Conservation (phyloP, 2,797 vertebrate species). For the Sarcophilus harrisii region DNA sequence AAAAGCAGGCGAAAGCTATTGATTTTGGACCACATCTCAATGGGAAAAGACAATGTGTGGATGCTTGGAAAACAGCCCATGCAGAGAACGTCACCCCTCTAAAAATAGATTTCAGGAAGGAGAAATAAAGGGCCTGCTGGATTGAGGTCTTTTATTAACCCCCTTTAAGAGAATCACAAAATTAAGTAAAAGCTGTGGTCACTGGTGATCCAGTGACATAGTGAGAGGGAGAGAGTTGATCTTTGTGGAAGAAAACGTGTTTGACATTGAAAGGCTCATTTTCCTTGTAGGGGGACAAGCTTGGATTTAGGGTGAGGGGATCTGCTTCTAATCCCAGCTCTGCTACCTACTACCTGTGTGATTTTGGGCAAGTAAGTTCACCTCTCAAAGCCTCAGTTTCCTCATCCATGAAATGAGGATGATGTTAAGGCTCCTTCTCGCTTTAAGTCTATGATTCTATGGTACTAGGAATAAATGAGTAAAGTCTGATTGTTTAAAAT, state of each 20-base stretch:
- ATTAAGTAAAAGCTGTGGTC: not conserved
- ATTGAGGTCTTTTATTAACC: slow-evolving; percentile 38
- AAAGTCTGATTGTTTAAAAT: not conserved
- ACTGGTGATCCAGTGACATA: not conserved
- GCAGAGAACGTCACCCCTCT: not conserved
- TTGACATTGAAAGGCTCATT: not conserved
- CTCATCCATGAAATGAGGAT: not conserved
- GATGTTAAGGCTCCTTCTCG: not conserved
- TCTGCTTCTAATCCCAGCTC: not conserved
- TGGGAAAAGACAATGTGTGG: slow-evolving; percentile 16
- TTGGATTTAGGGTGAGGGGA: not conserved
- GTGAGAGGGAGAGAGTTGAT: not conserved
- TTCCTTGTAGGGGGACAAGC: not conserved
- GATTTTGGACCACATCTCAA: slow-evolving; percentile 58
- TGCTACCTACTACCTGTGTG: not conserved
- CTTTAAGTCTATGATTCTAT: not conserved
- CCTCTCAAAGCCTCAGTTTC: not conserved
- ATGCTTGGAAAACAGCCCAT: not conserved
- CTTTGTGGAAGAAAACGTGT: not conserved
- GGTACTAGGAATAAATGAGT: not conserved
- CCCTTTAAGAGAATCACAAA: not conserved
- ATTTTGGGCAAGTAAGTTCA: not conserved
- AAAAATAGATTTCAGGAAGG: slow-evolving; percentile 42
- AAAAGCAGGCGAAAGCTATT: slow-evolving; percentile 56
- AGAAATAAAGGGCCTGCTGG: slow-evolving; percentile 26